A percentile compares a stretch with the other conserved stretches of the same genome.
Evolutionary conservation across 2,888 invertebrate species (phyloP).

Genomic region (Salticus scenicus): DNA sequence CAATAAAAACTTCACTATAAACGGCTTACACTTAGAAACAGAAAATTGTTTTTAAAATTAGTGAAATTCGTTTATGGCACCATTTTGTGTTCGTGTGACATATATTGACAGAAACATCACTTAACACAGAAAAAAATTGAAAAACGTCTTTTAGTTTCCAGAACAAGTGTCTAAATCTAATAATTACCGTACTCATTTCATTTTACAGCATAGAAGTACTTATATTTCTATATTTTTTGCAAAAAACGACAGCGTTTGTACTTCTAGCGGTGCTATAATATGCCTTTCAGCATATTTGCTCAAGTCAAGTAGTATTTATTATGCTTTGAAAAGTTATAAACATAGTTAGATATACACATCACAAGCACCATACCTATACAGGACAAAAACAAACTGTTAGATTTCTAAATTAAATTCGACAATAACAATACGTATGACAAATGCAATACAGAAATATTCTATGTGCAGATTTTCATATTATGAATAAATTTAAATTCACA

Average conservation of each 20-base stretch:
- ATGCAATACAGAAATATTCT: not conserved
- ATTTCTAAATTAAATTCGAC: not conserved
- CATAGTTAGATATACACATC: not conserved
- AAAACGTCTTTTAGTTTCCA: not conserved
- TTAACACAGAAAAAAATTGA: no score
- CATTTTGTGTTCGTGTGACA: not conserved
- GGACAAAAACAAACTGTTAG: not conserved
- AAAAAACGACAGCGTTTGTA: not conserved
- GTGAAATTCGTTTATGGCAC: not conserved
- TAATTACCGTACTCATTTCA: not conserved
- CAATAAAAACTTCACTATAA: no score
- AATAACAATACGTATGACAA: not conserved
- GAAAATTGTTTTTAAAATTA: no score
- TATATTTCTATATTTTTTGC: not conserved
- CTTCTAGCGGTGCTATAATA: slow-evolving; percentile 1
- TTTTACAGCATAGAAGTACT: not conserved
- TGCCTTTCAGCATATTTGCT: not conserved
- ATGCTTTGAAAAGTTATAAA: not conserved
- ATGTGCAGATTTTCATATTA: not conserved
- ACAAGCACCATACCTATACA: not conserved
- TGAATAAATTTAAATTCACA: no score
- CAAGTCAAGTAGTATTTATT: not conserved
- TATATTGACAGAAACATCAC: not conserved
- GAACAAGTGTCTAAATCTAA: not conserved
- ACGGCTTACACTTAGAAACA: no score